A percentile compares a stretch with the other conserved stretches of the same genome.
Evolutionary conservation across 2,797 vertebrate genomes (phyloP).

Genomic region (Acrossocheilus wenchowensis): DNA sequence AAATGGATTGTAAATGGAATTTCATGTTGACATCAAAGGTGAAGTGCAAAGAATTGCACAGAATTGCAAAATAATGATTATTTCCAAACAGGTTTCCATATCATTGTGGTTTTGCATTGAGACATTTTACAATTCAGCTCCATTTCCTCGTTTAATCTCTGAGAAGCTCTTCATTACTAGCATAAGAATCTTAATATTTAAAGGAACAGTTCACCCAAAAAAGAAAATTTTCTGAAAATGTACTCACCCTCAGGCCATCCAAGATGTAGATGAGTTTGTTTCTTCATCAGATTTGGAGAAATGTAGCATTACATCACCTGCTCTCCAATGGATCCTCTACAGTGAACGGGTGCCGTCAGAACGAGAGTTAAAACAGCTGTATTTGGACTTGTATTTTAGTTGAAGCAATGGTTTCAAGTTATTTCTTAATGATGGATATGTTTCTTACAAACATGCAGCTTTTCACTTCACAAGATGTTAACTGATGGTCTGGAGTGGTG

Average conservation of each 20-base stretch:
- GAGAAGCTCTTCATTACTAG: slow-evolving; percentile 38
- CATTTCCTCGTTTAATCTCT: slow-evolving; percentile 47
- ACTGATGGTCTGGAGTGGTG: background rate
- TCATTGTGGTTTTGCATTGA: background rate
- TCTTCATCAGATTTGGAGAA: background rate
- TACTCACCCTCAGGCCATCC: background rate
- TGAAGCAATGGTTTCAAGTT: background rate
- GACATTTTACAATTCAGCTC: background rate
- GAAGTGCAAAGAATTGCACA: background rate
- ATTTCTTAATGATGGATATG: background rate
- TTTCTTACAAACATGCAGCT: background rate
- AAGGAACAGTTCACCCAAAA: background rate
- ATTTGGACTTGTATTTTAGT: background rate
- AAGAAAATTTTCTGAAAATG: background rate
- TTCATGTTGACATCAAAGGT: background rate
- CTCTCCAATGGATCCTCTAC: background rate
- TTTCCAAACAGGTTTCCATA: background rate
- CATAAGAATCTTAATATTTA: background rate
- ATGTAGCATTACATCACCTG: background rate
- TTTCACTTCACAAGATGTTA: background rate
- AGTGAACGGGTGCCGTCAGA: background rate
- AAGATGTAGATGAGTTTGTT: background rate
- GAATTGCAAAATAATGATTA: background rate
- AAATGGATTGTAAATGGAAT: background rate
- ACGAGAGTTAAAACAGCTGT: background rate